Percentiles rank a stretch among this genome's conserved stretches.
These are phyloP conservation scores for Scophthalmus maximus DNA, from an alignment of 2,113 vertebrate genomes.

Conservation along the genomic window DNA sequence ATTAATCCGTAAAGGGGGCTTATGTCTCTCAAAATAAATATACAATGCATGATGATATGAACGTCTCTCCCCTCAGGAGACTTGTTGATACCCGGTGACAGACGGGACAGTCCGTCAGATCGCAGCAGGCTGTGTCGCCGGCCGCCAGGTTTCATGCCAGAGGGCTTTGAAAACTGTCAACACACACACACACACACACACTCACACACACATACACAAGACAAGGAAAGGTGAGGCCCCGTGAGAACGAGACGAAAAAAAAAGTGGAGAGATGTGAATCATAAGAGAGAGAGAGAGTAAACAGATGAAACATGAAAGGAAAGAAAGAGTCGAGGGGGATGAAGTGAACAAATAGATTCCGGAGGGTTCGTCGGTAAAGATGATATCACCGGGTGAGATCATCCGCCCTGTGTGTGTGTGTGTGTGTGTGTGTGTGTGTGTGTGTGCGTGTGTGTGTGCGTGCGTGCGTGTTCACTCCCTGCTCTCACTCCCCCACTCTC, in stretches of 20 bases:
- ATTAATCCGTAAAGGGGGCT: neutral
- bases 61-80: slow-evolving; percentile 1
- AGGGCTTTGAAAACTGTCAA: slow-evolving; percentile 28
- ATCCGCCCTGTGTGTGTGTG: slow-evolving; percentile 30
- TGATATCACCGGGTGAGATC: slow-evolving; percentile 63
- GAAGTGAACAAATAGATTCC: neutral
- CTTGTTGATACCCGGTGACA: slow-evolving; percentile 45
- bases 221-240: neutral
- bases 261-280: too few species aligned
- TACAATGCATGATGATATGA: neutral
- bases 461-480: slow-evolving; percentile 27
- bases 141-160: slow-evolving; percentile 46
- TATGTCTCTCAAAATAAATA: neutral
- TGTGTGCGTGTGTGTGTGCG: slow-evolving; percentile 35
- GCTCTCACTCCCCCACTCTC: slow-evolving; percentile 35
- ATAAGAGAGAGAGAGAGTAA: neutral
- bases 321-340: neutral
- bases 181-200: too few species aligned
- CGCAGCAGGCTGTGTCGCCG: too few species aligned
- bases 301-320: too few species aligned
- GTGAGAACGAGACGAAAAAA: too few species aligned
- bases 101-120: slow-evolving; percentile 23
- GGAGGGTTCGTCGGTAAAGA: slow-evolving; percentile 19
- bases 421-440: slow-evolving; percentile 35
- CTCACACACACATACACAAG: neutral